Conservation (phyloP, 2,888 invertebrate genomes). For the Periphyllus acericola region DNA sequence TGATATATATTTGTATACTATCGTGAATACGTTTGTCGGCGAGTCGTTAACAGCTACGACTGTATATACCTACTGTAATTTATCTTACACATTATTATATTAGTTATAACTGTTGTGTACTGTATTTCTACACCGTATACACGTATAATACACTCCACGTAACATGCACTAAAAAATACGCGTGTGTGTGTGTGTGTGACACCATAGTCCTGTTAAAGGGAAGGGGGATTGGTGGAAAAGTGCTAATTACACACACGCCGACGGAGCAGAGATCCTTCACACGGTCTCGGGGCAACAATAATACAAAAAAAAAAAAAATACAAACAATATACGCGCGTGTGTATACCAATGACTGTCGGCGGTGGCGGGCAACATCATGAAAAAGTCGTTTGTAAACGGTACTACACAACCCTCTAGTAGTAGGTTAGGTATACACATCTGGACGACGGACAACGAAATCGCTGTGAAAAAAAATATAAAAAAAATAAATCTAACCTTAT, state of each 20-base stretch:
- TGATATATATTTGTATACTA: no score
- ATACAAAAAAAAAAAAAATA: no score
- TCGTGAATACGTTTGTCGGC: conserved; percentile 10
- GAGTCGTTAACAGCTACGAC: neutral
- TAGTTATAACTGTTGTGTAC: neutral
- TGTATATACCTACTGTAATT: neutral
- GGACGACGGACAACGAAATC: conserved; percentile 12
- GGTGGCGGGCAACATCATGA: conserved; percentile 31
- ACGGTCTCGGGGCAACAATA: conserved; percentile 34
- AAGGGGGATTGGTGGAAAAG: neutral
- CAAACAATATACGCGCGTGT: neutral
- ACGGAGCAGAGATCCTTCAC: conserved; percentile 38
- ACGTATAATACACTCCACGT: no score
- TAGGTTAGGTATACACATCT: neutral
- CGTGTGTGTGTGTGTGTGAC: no score
- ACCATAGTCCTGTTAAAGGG: no score
- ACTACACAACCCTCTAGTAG: neutral
- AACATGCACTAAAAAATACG: no score
- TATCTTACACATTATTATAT: neutral
- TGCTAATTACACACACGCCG: conserved; percentile 51
- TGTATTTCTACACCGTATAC: no score
- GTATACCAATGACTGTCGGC: conserved; percentile 34
- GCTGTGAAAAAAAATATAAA: conserved; percentile 4
- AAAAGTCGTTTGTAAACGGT: conserved; percentile 60
- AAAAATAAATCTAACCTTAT: neutral